These are phyloP conservation scores for Frankliniella intonsa DNA, from an alignment of 2,888 invertebrate genomes.

Conservation along the genomic window DNA sequence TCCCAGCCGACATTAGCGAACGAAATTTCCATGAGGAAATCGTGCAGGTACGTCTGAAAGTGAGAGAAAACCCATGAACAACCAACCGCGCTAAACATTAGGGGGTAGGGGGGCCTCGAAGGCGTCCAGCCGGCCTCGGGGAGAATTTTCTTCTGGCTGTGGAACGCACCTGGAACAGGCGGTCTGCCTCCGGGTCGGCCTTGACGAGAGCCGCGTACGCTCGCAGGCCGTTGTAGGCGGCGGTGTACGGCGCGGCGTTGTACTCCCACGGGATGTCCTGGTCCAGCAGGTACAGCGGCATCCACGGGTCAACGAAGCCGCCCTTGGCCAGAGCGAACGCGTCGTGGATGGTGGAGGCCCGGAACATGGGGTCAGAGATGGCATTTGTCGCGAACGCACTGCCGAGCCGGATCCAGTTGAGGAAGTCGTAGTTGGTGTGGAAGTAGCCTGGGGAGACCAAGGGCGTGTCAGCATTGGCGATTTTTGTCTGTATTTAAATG, in stretches of 20 bases:
- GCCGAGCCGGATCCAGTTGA: slow-evolving; percentile 11
- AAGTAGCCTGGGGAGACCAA: neutral
- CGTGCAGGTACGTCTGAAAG: neutral
- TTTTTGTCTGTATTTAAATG: neutral
- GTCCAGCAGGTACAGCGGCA: neutral
- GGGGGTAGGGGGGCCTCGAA: neutral
- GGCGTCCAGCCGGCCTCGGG: neutral
- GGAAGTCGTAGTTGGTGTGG: slow-evolving; percentile 19
- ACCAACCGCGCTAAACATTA: neutral
- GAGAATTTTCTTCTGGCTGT: neutral
- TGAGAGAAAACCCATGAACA: neutral
- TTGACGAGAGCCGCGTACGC: neutral
- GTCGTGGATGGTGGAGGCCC: neutral
- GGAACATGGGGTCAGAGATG: neutral
- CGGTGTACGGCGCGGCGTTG: neutral
- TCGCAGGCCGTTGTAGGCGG: neutral
- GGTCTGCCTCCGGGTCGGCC: neutral
- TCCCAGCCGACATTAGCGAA: neutral
- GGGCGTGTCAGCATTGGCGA: neutral
- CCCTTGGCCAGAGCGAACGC: neutral
- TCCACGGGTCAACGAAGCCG: neutral
- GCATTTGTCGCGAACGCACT: neutral
- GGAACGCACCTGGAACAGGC: neutral
- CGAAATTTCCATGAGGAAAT: neutral
- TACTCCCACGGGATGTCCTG: neutral